A percentile compares a stretch with the other conserved stretches of the same genome.
Evolutionary conservation across 2,888 invertebrate genomes (phyloP).

Genomic region (Polietes domitor): DNA sequence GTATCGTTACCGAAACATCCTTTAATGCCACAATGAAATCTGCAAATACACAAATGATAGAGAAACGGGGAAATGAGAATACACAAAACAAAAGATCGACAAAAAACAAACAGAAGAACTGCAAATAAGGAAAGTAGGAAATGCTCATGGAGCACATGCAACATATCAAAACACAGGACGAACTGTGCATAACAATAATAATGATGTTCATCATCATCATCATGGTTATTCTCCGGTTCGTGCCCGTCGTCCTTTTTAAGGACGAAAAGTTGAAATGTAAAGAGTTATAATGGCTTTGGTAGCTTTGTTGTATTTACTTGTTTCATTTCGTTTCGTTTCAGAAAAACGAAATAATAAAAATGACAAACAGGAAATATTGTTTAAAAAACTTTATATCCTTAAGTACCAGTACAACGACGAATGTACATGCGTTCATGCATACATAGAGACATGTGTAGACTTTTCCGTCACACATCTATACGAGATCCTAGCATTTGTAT

Average conservation of each 20-base stretch:
- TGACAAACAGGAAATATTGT: constrained; percentile 62
- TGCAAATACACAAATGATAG: constrained; percentile 69
- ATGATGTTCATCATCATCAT: background rate
- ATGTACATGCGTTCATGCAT: background rate
- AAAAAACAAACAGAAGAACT: background rate
- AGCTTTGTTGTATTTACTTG: background rate
- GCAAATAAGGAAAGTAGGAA: too few species aligned
- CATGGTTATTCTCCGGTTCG: background rate
- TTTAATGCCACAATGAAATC: constrained; percentile 82
- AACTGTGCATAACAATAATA: background rate
- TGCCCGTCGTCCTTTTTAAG: background rate
- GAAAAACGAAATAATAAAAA: constrained; percentile 2
- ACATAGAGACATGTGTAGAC: background rate
- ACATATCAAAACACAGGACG: too few species aligned
- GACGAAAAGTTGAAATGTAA: constrained; percentile 56
- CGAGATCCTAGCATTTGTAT: too few species aligned
- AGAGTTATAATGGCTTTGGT: constrained; percentile 61
- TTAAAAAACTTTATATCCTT: constrained; percentile 57
- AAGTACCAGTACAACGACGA: constrained; percentile 3
- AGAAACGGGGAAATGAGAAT: constrained; percentile 1
- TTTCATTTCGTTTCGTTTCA: background rate
- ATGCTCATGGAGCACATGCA: background rate
- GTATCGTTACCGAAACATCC: constrained; percentile 86
- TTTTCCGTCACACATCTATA: background rate
- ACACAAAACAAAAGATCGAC: background rate